Percentiles rank a stretch among this genome's conserved stretches.
Evolutionary conservation across 2,888 invertebrate species (phyloP).

Genomic region (Phorcus lineatus): DNA sequence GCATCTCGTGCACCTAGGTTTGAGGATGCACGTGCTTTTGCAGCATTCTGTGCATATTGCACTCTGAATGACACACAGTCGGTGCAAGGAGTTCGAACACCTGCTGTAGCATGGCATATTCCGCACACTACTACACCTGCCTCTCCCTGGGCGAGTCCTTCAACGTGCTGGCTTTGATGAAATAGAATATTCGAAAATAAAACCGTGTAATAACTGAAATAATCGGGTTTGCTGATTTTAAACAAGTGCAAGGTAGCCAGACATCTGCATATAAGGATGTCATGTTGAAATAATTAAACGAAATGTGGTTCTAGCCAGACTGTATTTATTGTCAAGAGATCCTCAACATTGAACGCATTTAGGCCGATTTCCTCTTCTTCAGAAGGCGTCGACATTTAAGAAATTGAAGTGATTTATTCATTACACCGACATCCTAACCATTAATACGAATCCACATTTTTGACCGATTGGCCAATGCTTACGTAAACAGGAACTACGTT

Average conservation of each 20-base stretch:
- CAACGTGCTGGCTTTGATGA: not conserved
- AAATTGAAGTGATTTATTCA: too few relatives aligned
- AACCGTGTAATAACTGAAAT: slow-evolving; percentile 17
- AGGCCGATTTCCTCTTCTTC: too few relatives aligned
- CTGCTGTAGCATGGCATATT: not conserved
- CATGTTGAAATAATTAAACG: not conserved
- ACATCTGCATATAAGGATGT: not conserved
- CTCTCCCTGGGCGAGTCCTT: slow-evolving; percentile 5
- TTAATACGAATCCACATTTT: too few relatives aligned
- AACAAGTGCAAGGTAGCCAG: slow-evolving; percentile 5
- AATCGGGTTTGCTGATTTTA: slow-evolving; percentile 22
- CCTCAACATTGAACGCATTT: too few relatives aligned
- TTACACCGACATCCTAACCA: too few relatives aligned
- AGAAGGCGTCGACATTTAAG: too few relatives aligned
- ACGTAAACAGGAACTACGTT: too few relatives aligned
- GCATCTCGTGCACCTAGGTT: too few relatives aligned
- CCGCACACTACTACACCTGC: not conserved
- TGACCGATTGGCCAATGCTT: too few relatives aligned
- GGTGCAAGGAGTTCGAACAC: not conserved
- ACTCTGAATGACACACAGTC: not conserved
- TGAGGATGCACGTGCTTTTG: not conserved
- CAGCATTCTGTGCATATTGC: slow-evolving; percentile 2
- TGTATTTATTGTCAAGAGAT: not conserved
- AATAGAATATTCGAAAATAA: not conserved
- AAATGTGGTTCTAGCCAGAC: not conserved